Evolutionary conservation across 1,140 invertebrate species (phyloP).

Genomic region (Stegodyphus mimosarum): DNA sequence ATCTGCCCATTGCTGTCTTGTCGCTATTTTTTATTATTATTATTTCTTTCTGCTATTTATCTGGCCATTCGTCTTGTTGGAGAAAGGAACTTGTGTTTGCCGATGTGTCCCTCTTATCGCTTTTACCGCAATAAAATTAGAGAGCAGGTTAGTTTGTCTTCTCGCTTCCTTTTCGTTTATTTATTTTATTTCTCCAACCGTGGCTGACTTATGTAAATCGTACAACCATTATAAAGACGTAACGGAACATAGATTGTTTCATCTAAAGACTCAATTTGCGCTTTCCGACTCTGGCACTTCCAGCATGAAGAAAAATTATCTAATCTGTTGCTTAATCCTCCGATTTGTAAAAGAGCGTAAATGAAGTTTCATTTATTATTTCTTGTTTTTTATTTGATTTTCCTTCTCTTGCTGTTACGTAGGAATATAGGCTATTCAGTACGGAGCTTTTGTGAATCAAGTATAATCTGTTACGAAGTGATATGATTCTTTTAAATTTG

Average conservation of each 20-base stretch:
- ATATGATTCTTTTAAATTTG: too few relatives aligned
- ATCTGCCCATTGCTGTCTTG: slow-evolving; percentile 55
- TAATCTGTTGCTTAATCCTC: too few relatives aligned
- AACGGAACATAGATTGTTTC: neutral
- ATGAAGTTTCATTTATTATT: too few relatives aligned
- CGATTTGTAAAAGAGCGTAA: too few relatives aligned
- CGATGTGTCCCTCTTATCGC: slow-evolving; percentile 54
- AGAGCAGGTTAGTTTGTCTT: slow-evolving; percentile 52
- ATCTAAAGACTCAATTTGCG: too few relatives aligned
- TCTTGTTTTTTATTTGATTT: too few relatives aligned
- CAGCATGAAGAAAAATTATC: too few relatives aligned
- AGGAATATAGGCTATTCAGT: too few relatives aligned
- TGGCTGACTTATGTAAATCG: slow-evolving; percentile 31
- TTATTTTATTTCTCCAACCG: neutral
- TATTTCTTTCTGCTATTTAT: slow-evolving; percentile 41
- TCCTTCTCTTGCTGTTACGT: too few relatives aligned
- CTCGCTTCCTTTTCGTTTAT: slow-evolving; percentile 18
- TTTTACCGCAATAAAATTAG: slow-evolving; percentile 59
- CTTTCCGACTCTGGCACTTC: too few relatives aligned
- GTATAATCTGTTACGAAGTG: too few relatives aligned
- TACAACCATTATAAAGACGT: neutral
- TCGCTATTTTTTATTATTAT: slow-evolving; percentile 29
- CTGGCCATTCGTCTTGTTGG: slow-evolving; percentile 51
- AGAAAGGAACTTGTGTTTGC: slow-evolving; percentile 53
- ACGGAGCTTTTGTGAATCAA: too few relatives aligned